Base-by-base conservation (phyloP, 2,888 invertebrate species). In the Hirtodrosophila histrioides region DNA sequence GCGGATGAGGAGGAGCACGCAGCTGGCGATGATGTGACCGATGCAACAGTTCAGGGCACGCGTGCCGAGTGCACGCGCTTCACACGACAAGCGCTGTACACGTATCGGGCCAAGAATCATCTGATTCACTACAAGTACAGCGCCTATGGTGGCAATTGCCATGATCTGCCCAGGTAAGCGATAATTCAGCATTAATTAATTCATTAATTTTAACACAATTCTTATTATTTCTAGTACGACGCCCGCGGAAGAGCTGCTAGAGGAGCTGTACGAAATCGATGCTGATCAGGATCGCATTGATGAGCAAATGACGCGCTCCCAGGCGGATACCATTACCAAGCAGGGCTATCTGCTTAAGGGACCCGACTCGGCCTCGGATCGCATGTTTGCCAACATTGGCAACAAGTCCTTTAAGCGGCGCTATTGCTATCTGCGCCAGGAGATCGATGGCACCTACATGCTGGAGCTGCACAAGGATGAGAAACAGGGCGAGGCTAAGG, bases 381-480 rank as follows among this genome's bases (percentile, higher is more conserved):
- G 97, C 75, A 96, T 97, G 93, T 97, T 98, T 92, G 95, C 95
- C 72, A 96, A 97, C 91, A 96, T 98, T 85, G 97, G 96, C 72
- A 97, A 97, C 23, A 97, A 97, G 92, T 97, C 97, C 57, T 98
- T 97, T 91, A 98, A 98, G 92, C 94, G 97, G 90, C 93, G 94
- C 65, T 98, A 96, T 92, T 97, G 97, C 92, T 96, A 96, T 92
- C 94, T 98, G 90, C 94, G 97, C 69, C 95, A 96, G 91, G 97
- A 97, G 92, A 95, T 97, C 31, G 97, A 98, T 90, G 97, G 97
- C 44, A 97, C 97, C 0, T 97, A 97, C 88, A 96, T 97, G 87
- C 93, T 98, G 53, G 97, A 98, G 92, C 94, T 98, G 79, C 97
- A 97, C 91, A 98, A 98, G 92, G 98, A 98, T 92, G 97, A 98